Evolutionary conservation across 2,888 invertebrate genomes (phyloP).

Genomic region (Catotricha subobsoleta): DNA sequence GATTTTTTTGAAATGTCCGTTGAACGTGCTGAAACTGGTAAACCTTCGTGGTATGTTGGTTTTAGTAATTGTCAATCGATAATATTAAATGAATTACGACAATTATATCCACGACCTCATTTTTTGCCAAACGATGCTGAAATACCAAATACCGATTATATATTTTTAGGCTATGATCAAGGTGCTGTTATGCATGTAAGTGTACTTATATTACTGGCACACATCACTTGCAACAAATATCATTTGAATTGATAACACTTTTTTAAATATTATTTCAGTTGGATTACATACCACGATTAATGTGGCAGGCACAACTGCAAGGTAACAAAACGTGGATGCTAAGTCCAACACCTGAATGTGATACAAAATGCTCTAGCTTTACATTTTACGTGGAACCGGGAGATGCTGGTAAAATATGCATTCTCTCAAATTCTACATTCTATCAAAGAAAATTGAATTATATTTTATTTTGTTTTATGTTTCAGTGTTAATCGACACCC

Average conservation of each 20-base stretch:
- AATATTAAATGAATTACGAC: conserved; percentile 50
- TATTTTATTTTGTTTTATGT: conserved; percentile 10
- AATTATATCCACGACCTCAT: conserved; percentile 61
- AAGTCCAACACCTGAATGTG: conserved; percentile 75
- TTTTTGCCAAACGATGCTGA: conserved; percentile 82
- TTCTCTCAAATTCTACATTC: not conserved
- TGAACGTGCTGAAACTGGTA: conserved; percentile 42
- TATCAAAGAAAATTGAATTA: not conserved
- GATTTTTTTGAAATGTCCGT: conserved; percentile 63
- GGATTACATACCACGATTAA: conserved; percentile 76
- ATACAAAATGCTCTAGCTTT: conserved; percentile 51
- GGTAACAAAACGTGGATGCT: conserved; percentile 75
- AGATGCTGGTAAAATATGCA: conserved; percentile 53
- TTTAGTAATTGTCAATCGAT: conserved; percentile 85
- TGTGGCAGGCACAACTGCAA: conserved; percentile 84
- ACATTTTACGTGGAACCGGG: conserved; percentile 67
- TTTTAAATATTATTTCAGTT: conserved; percentile 37
- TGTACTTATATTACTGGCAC: too few relatives aligned
- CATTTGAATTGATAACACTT: conserved; percentile 1
- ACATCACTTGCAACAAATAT: too few relatives aligned
- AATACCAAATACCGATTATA: conserved; percentile 72
- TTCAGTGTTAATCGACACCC: conserved; percentile 70
- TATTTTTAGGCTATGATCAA: conserved; percentile 79
- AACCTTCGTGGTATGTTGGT: conserved; percentile 74
- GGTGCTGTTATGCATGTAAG: conserved; percentile 82